phyloP scores from a whole-genome alignment of 2,113 vertebrate genomes.

The Cebus imitator region DNA sequence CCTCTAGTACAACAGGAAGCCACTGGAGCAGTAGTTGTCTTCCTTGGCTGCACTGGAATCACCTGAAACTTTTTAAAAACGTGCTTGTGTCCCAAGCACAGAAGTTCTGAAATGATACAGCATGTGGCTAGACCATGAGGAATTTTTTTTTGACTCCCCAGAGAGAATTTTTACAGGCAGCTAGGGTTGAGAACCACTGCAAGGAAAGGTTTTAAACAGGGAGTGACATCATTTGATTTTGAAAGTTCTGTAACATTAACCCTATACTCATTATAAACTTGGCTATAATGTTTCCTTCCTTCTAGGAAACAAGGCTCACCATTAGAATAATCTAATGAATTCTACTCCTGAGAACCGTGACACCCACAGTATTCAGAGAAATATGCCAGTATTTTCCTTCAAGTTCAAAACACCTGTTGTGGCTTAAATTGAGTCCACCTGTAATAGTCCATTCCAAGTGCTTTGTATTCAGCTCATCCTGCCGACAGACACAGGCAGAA shows the following conservation, averaged over 20 bases:
- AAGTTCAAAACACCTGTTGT: background rate
- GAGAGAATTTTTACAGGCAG: background rate
- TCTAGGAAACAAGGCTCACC: background rate
- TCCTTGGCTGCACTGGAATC: background rate
- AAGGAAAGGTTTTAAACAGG: background rate
- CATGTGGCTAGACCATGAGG: background rate
- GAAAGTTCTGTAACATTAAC: background rate
- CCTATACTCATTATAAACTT: background rate
- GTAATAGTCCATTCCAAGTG: background rate
- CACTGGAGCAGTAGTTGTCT: background rate
- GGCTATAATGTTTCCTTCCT: background rate
- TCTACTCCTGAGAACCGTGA: background rate
- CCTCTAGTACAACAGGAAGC: background rate
- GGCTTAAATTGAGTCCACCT: background rate
- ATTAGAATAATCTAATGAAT: background rate
- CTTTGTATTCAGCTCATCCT: background rate
- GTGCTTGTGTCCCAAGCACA: background rate
- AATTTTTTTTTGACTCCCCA: background rate
- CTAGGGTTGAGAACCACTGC: background rate
- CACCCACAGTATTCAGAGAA: background rate
- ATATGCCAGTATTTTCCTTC: background rate
- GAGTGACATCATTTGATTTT: background rate
- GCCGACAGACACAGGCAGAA: background rate
- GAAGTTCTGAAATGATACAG: background rate
- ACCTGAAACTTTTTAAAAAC: background rate